phyloP scores from a whole-genome alignment of 2,888 invertebrate genomes.

The Tryphoninae sp. region DNA sequence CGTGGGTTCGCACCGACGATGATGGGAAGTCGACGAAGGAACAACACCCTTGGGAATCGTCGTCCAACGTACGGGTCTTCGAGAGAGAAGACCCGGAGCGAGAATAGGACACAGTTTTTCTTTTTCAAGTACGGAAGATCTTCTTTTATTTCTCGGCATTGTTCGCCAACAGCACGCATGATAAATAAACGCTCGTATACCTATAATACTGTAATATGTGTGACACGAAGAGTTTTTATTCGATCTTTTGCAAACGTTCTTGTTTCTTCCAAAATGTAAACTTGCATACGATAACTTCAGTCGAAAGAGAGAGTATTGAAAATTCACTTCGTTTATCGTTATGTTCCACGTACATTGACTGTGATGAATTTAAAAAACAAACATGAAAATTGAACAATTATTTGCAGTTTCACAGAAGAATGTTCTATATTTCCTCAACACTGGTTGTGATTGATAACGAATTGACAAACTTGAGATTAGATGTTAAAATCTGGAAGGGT shows the following conservation, averaged over 20 bases:
- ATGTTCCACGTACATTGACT: background rate
- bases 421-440: background rate
- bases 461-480: background rate
- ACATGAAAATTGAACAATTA: background rate
- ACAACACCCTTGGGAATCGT: constrained; percentile 75
- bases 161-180: constrained; percentile 18
- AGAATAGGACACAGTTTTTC: constrained; percentile 51
- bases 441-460: background rate
- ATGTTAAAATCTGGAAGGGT: background rate
- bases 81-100: constrained; percentile 56
- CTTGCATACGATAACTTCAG: background rate
- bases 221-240: background rate
- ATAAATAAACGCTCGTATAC: background rate
- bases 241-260: background rate
- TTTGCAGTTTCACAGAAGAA: background rate
- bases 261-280: background rate
- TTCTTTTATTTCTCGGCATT: constrained; percentile 9
- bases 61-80: constrained; percentile 58
- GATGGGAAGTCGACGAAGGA: constrained; percentile 73
- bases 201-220: background rate
- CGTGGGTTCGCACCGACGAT: constrained; percentile 61
- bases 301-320: background rate
- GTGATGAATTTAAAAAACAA: background rate
- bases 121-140: constrained; percentile 9
- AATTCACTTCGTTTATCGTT: background rate